Evolutionary conservation across 2,888 invertebrate species (phyloP).

Genomic region (Osmoderma eremita): DNA sequence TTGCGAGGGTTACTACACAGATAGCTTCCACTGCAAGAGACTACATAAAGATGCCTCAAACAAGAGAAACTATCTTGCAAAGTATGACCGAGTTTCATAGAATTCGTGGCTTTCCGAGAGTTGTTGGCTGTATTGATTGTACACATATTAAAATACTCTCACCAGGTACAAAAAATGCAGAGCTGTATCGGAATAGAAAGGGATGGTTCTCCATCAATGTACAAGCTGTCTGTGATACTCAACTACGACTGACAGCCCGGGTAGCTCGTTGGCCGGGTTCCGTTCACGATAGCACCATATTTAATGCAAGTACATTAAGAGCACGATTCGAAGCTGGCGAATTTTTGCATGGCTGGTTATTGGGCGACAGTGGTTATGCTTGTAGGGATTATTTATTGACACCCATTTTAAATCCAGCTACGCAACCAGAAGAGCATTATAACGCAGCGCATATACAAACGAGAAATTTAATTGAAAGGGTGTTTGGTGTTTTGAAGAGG

Average conservation of each 20-base stretch:
- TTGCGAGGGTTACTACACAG: constrained; percentile 12
- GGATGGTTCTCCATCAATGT: constrained; percentile 51
- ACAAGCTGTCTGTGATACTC: constrained; percentile 43
- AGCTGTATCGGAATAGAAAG: constrained; percentile 49
- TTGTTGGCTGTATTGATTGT: constrained; percentile 45
- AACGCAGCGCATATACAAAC: constrained; percentile 49
- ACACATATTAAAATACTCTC: constrained; percentile 49
- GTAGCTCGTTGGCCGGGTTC: constrained; percentile 54
- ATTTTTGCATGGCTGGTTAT: constrained; percentile 43
- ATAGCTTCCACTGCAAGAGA: constrained; percentile 1
- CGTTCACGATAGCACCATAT: constrained; percentile 51
- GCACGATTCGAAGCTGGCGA: constrained; percentile 38
- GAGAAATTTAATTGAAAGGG: constrained; percentile 47
- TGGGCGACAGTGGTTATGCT: constrained; percentile 31
- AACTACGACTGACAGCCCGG: constrained; percentile 46
- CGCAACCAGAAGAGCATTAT: constrained; percentile 20
- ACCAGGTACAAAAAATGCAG: constrained; percentile 46
- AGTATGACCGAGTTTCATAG: constrained; percentile 20
- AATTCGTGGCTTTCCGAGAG: constrained; percentile 36
- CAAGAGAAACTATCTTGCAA: constrained; percentile 12
- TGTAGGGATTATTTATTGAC: constrained; percentile 39
- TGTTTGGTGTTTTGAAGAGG: constrained; percentile 46
- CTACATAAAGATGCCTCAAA: constrained; percentile 36
- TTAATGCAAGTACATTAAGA: constrained; percentile 45
- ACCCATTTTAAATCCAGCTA: constrained; percentile 20